Evolutionary conservation across 2,888 invertebrate genomes (phyloP), one percentile per base, ranked within the genome.

Genomic region (Malthinus flaveolus): DNA sequence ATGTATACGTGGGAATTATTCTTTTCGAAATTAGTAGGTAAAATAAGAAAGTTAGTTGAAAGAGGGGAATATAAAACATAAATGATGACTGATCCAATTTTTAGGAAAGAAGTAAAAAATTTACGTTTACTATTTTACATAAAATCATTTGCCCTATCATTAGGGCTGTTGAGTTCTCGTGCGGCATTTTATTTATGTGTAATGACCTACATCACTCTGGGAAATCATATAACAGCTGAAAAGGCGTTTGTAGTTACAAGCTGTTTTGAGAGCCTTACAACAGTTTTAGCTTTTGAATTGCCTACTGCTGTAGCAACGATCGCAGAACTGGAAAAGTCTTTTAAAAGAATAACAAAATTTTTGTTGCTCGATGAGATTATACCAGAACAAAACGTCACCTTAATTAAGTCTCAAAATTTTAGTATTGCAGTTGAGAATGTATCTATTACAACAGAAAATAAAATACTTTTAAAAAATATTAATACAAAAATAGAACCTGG

Each of bases 211-310:
- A 86, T 89, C 32, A 79, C 90, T 45, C 80, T 87, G 3, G 89
- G 89, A 15, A 80, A 89, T 66, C 77, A 84, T 67, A 84, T 96
- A 66, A 89, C 87, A 4, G 89, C 97, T 3, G 91, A 95, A 73
- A 84, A 85, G 73, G 91, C 93, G 9, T 95, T 95, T 78, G 91
- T 95, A 56, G 85, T 95, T 47, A 89, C 93, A 10, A 90, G 94
- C 5, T 90, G 95, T 75, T 95, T 93, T 80, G 93, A 92, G 71
- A 89, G 93, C 52, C 80, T 96, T 55, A 83, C 93, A 32, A 87
- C 91, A 69, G 88, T 91, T 9, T 90, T 96, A 87, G 93, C 92
- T 0, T 88, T 94, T 9, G 92, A 91, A 78, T 91, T 96, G 69
- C 95, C 96, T 0, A 88, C 90, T 80, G 90, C 88, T 47, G 87